Evolutionary conservation across 2,113 vertebrate species (phyloP).

Genomic region (Capricornis sumatraensis): DNA sequence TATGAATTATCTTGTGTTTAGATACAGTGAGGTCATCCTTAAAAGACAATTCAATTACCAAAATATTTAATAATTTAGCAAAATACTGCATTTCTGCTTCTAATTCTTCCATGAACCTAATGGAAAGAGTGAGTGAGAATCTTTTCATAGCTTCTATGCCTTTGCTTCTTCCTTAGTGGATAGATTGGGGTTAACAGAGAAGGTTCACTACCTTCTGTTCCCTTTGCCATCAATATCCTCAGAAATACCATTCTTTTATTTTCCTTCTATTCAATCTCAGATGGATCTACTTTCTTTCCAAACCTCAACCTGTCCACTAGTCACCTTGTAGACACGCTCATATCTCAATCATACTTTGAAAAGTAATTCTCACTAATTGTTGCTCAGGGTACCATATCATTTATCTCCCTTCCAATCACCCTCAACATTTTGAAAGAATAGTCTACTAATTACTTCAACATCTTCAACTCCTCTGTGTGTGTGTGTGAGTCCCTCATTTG

Average conservation of each 20-base stretch:
- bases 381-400: neutral
- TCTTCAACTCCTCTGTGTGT: neutral
- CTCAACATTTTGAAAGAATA: neutral
- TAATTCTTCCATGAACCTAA: neutral
- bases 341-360: neutral
- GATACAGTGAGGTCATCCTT: neutral
- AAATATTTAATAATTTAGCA: neutral
- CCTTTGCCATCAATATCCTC: neutral
- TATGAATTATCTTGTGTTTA: neutral
- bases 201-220: neutral
- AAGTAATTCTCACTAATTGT: neutral
- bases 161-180: neutral
- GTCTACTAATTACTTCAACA: neutral
- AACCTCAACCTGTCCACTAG: neutral
- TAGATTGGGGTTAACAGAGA: neutral
- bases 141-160: neutral
- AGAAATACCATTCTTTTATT: neutral
- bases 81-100: neutral
- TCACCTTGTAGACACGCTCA: neutral
- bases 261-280: neutral
- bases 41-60: neutral
- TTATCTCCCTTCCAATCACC: neutral
- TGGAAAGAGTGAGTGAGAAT: neutral
- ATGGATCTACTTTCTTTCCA: neutral
- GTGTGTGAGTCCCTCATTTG: neutral